Evolutionary conservation across 2,888 invertebrate genomes (phyloP).

Genomic region (Synanthedon vespiformis): DNA sequence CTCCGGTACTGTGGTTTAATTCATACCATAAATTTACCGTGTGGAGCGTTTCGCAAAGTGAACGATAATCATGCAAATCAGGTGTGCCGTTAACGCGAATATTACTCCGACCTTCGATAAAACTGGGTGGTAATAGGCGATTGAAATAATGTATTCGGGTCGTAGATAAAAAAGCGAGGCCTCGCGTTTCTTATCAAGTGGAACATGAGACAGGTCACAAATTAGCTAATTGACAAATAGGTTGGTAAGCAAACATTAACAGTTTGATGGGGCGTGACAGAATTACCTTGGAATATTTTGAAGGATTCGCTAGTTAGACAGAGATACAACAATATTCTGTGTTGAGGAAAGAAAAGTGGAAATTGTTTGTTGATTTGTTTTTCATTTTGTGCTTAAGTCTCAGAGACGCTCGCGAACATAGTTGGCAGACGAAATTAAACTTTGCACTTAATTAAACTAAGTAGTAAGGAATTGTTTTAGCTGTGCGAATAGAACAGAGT

Average conservation of each 20-base stretch:
- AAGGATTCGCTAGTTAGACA: neutral
- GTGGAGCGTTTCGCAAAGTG: slow-evolving; percentile 19
- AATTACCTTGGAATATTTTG: neutral
- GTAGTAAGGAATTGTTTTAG: no score
- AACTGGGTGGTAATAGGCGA: slow-evolving; percentile 17
- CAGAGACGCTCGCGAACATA: no score
- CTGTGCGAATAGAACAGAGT: no score
- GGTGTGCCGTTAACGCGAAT: slow-evolving; percentile 11
- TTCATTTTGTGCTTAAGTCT: no score
- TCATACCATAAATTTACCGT: slow-evolving; percentile 15
- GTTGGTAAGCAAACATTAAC: slow-evolving; percentile 2
- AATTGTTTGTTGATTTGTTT: no score
- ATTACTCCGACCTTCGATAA: slow-evolving; percentile 9
- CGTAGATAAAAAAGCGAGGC: slow-evolving; percentile 24
- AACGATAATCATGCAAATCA: slow-evolving; percentile 38
- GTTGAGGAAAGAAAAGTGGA: no score
- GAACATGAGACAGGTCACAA: slow-evolving; percentile 7
- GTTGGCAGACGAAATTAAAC: no score
- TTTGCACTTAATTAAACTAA: no score
- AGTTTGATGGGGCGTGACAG: neutral
- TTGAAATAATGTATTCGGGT: slow-evolving; percentile 17
- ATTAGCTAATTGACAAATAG: slow-evolving; percentile 22
- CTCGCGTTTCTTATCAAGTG: slow-evolving; percentile 22
- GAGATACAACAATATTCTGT: no score
- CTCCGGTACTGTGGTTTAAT: slow-evolving; percentile 4